Conservation (phyloP, 2,888 invertebrate genomes). For the Liposcelis brunnea region DNA sequence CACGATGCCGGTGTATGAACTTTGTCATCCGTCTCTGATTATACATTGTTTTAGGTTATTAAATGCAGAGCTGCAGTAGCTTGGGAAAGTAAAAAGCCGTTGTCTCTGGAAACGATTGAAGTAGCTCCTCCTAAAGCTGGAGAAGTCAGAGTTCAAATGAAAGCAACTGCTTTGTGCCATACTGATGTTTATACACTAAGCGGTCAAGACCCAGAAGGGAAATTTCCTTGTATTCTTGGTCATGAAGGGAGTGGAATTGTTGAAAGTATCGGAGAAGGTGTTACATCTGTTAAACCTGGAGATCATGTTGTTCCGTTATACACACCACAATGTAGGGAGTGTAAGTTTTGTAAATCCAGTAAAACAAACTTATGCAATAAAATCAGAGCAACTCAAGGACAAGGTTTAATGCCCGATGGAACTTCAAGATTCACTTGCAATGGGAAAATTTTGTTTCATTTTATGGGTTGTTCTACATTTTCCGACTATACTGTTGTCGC, state of each 20-base stretch:
- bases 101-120: constrained; percentile 79
- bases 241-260: constrained; percentile 66
- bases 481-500: constrained; percentile 87
- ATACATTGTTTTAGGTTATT: constrained; percentile 42
- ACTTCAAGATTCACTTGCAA: constrained; percentile 71
- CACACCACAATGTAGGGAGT: constrained; percentile 89
- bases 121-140: constrained; percentile 87
- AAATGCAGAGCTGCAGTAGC: constrained; percentile 91
- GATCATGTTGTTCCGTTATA: constrained; percentile 97
- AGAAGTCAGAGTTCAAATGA: constrained; percentile 72
- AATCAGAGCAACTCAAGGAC: constrained; percentile 71
- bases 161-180: constrained; percentile 74
- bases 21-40: constrained; percentile 1
- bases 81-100: constrained; percentile 81
- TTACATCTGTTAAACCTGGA: constrained; percentile 59
- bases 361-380: constrained; percentile 97
- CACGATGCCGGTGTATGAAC: too few relatives aligned
- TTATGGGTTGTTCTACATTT: constrained; percentile 96
- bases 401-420: constrained; percentile 84
- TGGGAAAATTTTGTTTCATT: constrained; percentile 65
- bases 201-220: constrained; percentile 79
- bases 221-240: constrained; percentile 83
- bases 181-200: constrained; percentile 82
- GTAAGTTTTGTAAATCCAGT: constrained; percentile 87
- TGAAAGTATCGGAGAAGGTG: constrained; percentile 21